Evolutionary conservation across 2,113 vertebrate species (phyloP), one percentile per base, ranked within the genome.

Genomic region (Pungitius pungitius): DNA sequence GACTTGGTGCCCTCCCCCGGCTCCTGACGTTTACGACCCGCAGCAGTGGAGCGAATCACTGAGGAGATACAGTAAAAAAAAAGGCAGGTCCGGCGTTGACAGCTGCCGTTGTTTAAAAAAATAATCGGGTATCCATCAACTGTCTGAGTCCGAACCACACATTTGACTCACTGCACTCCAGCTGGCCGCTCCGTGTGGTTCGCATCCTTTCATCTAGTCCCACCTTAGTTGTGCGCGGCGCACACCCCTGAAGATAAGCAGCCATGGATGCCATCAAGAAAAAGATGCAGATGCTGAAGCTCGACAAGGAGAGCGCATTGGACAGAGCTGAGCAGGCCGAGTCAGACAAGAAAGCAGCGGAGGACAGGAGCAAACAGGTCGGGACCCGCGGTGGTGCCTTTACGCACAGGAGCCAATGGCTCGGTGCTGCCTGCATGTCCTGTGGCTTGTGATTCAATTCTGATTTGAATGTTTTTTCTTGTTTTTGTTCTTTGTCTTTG

Each of bases 261-360:
- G 94, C 94, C 94, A 99, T 99, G 98, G 97, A 99, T 91, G 97
- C 97, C 96, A 99, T 99, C 93, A 99, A 99, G 96, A 99, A 99
- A 94, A 99, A 99, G 96, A 99, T 99, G 97, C 97, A 97, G 93
- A 99, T 99, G 97, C 95, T 99, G 78, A 99, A 99, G 92, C 94
- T 99, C 86, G 98, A 99, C 95, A 99, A 99, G 95, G 97, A 99
- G 88, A 99, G 96, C 11, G 98, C 96, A 91, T 88, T 99, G 95
- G 98, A 99, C 88, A 94, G 98, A 91, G 97, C 98, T 3, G 97
- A 99, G 89, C 96, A 98, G 90, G 96, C 97, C 26, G 98, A 99
- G 83, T 96, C 96, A 30, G 97, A 99, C 79, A 99, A 98, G 94
- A 99, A 99, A 84, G 96, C 94, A 66, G 93, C 98, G 1, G 98